Conservation (phyloP, 2,113 vertebrate species). For the Cariama cristata region DNA sequence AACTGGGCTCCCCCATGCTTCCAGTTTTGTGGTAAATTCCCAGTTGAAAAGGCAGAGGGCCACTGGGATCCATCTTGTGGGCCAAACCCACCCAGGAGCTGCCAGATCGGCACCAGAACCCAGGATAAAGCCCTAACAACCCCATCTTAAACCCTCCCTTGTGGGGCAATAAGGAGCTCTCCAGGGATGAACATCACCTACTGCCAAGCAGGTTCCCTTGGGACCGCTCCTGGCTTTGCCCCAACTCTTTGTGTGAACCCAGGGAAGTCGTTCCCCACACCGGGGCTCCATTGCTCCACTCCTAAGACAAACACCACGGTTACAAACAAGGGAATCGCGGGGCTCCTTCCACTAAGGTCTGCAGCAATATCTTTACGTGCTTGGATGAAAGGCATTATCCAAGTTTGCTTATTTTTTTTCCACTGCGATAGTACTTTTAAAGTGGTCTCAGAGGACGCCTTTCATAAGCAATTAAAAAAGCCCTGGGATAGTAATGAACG, state of each 20-base stretch:
- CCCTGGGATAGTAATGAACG: background rate
- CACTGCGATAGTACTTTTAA: background rate
- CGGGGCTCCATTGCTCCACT: background rate
- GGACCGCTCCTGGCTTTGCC: background rate
- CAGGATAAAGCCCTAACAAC: background rate
- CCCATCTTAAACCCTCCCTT: background rate
- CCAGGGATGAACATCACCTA: background rate
- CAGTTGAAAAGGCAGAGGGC: background rate
- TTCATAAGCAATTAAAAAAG: background rate
- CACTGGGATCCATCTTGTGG: fast-evolving
- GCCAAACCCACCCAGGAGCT: background rate
- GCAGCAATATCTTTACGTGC: background rate
- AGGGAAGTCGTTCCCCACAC: fast-evolving
- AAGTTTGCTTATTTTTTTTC: background rate
- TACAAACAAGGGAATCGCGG: fast-evolving
- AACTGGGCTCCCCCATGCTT: fast-evolving
- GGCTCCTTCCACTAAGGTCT: background rate
- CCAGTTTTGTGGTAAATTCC: background rate
- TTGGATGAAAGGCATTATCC: background rate
- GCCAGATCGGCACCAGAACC: background rate
- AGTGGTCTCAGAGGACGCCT: background rate
- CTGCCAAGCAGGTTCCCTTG: background rate
- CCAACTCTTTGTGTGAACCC: fast-evolving
- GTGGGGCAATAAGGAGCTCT: background rate
- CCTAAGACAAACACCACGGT: fast-evolving